A percentile compares a stretch with the other conserved stretches of the same genome.
phyloP scores from a whole-genome alignment of 2,797 vertebrate genomes.

The Cirrhinus mrigala region DNA sequence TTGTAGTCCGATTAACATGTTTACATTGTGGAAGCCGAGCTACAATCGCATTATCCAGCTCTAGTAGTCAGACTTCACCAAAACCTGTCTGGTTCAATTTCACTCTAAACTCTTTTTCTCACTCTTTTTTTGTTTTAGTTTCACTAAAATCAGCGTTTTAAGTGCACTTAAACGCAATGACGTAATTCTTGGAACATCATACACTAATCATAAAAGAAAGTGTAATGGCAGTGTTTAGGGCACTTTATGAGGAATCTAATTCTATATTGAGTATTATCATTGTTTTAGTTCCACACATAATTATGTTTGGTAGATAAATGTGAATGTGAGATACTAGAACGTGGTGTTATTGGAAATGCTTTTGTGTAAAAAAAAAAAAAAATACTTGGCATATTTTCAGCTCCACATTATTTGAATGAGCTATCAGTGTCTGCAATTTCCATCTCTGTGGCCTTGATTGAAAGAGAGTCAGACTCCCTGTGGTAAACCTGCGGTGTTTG shows the following conservation, averaged over 20 bases:
- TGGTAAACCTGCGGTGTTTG: conserved; percentile 30
- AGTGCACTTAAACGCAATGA: not conserved
- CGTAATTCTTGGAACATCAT: not conserved
- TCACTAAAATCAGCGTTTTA: not conserved
- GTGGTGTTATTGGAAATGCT: not conserved
- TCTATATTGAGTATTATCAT: not conserved
- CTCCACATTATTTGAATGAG: conserved; percentile 3
- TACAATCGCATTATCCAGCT: not conserved
- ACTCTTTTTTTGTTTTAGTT: not conserved
- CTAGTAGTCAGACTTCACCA: not conserved
- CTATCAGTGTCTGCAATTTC: conserved; percentile 19
- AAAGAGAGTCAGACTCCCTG: conserved; percentile 1
- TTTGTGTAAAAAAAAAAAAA: not conserved
- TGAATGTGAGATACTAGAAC: not conserved
- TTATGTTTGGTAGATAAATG: conserved; percentile 1
- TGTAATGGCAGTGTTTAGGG: not conserved
- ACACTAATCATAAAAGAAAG: not conserved
- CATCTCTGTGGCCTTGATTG: conserved; percentile 24
- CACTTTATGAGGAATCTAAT: not conserved
- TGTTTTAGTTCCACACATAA: conserved; percentile 9
- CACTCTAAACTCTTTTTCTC: no score
- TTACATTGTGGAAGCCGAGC: not conserved
- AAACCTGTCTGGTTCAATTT: conserved; percentile 1
- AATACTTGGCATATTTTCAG: not conserved
- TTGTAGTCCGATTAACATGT: not conserved